Evolutionary conservation across 2,888 invertebrate genomes (phyloP), one percentile per base, ranked within the genome.

Genomic region (Falcaria lacertinaria): DNA sequence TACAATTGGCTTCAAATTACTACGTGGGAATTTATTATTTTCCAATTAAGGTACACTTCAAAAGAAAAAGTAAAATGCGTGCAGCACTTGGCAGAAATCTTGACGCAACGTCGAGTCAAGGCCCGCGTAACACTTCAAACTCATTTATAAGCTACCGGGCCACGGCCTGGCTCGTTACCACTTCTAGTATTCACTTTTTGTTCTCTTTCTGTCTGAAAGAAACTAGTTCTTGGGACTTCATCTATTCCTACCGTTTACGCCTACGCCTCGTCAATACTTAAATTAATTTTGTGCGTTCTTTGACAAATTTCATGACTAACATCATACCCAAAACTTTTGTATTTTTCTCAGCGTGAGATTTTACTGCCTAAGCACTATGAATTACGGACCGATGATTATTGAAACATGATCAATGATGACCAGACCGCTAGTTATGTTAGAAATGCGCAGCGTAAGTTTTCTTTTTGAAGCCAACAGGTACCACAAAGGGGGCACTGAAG

Each of bases 101-200:
- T 5, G 19, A 19, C 3, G 19, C 19, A 19, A 51, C 51, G 45
- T n/a, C n/a, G n/a, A n/a, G n/a, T n/a, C n/a, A n/a, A 50, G 57
- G 57, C 52, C 64, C 61, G 59, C 54, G 54, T 51, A 55, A 57
- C 63, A 66, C 70, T 74, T 54, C 48, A 69, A 72, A 69, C 66
- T 70, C 67, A 67, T 70, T 68, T 68, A 71, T 73, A 70, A 74
- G 67, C 67, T 60, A 48, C 56, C 63, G 57, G 61, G 57, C 54
- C 57, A 54, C 61, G 47, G 48, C 54, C 40, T 49, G 59, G 59
- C 57, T 63, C 57, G 54, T 68, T 69, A 57, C 48, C 43, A 51
- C 57, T 60, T 54, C 59, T 57, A 56, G 51, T 56, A 35, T 35
- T 17, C 35, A 16, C 34, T 34, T n/a, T n/a, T n/a, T 17, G 17